These are phyloP conservation scores for Conus canariensis DNA, from an alignment of 2,888 invertebrate genomes.

Conservation along the genomic window DNA sequence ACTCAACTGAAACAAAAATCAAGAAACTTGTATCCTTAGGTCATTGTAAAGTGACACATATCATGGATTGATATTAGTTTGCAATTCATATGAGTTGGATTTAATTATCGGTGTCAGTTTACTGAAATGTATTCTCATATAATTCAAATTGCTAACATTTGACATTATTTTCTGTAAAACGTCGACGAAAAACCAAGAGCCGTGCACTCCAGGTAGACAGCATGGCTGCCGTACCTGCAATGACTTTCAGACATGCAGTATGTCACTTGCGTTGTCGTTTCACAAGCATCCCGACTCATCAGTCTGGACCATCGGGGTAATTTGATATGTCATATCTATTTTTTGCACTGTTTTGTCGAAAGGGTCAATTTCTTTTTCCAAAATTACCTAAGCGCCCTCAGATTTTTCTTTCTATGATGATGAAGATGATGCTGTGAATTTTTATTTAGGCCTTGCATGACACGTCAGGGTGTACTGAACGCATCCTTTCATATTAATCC, in stretches of 20 bases:
- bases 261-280: conserved; percentile 18
- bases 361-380: background rate
- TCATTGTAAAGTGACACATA: too few relatives aligned
- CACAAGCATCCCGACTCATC: background rate
- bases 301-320: conserved; percentile 15
- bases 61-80: too few relatives aligned
- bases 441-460: too few relatives aligned
- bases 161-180: background rate
- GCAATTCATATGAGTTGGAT: too few relatives aligned
- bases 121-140: too few relatives aligned
- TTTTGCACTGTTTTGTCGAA: background rate
- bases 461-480: too few relatives aligned
- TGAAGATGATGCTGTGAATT: too few relatives aligned
- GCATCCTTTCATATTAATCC: too few relatives aligned
- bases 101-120: too few relatives aligned
- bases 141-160: background rate
- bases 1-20: background rate
- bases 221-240: conserved; percentile 24
- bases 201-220: background rate
- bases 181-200: background rate
- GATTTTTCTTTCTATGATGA: too few relatives aligned
- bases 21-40: too few relatives aligned
- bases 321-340: background rate
- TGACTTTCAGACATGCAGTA: conserved; percentile 17
- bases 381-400: too few relatives aligned